A percentile compares a stretch with the other conserved stretches of the same genome.
These are phyloP conservation scores for Aptenodytes forsteri DNA, from an alignment of 2,113 vertebrate genomes.

Conservation along the genomic window DNA sequence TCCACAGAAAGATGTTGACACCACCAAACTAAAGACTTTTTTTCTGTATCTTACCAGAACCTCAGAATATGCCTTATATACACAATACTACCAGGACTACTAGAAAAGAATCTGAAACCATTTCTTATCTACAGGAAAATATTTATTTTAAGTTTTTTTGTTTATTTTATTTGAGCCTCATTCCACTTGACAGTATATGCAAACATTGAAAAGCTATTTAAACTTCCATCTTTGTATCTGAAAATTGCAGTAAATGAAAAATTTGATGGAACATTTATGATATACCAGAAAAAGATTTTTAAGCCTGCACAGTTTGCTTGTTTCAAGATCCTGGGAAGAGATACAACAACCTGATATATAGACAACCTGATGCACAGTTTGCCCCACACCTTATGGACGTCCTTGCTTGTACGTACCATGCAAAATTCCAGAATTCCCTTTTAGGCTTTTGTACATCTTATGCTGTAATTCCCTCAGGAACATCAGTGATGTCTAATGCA, in stretches of 20 bases:
- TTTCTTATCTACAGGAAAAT: not conserved
- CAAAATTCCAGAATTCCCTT: not conserved
- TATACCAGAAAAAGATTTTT: not conserved
- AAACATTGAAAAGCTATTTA: not conserved
- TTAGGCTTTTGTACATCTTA: not conserved
- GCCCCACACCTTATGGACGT: not conserved
- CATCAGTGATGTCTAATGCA: not conserved
- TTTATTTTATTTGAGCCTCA: not conserved
- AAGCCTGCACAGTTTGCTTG: not conserved
- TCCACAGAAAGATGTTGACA: not conserved
- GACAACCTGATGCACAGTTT: not conserved
- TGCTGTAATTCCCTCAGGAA: not conserved
- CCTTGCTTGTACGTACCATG: not conserved
- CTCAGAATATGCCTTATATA: not conserved
- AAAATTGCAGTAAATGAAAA: not conserved
- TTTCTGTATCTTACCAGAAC: not conserved
- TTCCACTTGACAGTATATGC: not conserved
- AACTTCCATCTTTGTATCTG: not conserved
- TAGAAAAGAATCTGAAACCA: not conserved
- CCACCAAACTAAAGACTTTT: not conserved
- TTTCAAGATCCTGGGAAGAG: not conserved
- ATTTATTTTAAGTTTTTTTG: not conserved
- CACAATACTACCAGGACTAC: not conserved
- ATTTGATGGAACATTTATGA: not conserved
- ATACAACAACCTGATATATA: not conserved